Evolutionary conservation across 2,797 vertebrate genomes (phyloP).

Genomic region (Varecia variegata): DNA sequence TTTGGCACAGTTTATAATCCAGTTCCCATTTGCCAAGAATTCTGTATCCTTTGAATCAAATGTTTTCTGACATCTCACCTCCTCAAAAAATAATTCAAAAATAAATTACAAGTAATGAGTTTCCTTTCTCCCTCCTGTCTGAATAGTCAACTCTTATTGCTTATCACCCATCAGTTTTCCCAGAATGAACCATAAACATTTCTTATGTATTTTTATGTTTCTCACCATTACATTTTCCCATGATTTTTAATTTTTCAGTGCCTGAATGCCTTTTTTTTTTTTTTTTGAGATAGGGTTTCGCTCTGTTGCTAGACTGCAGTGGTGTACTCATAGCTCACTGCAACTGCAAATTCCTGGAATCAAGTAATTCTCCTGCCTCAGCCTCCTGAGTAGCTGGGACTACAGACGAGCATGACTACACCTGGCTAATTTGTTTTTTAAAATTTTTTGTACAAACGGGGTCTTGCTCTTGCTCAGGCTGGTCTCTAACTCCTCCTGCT

Average conservation of each 20-base stretch:
- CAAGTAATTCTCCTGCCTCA: background rate
- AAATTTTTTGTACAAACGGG: background rate
- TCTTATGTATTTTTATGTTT: background rate
- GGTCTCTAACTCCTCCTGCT: background rate
- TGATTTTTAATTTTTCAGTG: background rate
- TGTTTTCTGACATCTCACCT: background rate
- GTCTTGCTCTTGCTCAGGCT: background rate
- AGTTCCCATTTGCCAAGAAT: background rate
- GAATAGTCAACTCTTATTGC: background rate
- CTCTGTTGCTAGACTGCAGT: background rate
- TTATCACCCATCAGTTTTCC: background rate
- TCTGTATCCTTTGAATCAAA: background rate
- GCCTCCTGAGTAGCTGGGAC: background rate
- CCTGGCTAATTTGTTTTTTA: background rate
- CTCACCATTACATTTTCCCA: background rate
- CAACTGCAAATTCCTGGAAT: background rate
- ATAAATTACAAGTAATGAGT: background rate
- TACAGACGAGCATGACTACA: too few species aligned
- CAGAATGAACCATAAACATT: background rate
- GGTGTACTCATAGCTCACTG: background rate
- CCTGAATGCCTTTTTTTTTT: background rate
- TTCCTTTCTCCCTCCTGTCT: background rate
- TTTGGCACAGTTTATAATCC: background rate
- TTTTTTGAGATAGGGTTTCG: background rate
- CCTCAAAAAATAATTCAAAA: conserved; percentile 22